Base-by-base conservation (phyloP, 2,113 vertebrate species). In the Macquaria australasica region DNA sequence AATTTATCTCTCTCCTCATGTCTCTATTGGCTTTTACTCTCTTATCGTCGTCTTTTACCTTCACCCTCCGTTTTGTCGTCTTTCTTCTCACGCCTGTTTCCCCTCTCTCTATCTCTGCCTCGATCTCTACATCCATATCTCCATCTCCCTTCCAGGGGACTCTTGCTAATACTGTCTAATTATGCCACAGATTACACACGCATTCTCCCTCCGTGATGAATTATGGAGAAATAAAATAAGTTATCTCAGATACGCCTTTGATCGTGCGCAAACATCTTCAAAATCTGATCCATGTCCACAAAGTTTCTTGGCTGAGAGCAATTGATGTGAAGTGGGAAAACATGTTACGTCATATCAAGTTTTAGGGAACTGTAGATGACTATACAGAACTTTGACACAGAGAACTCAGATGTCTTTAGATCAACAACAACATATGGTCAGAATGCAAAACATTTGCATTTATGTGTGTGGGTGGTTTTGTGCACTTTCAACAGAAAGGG, bases 131-230 rank as follows among this genome's bases (percentile, higher is more conserved):
- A 51, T 69, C 51, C 66, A 53, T 86, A 84, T 34, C 43, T 53
- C 28, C 53, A 73, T 82, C 71, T 82, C 83, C 55, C 73, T 73
- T 76, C 73, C 15, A 11, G 8, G 83, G 73, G 82, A 85, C 64
- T 60, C 77, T 16, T 51, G 71, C 75, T 90, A 88, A 90, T 85
- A 63, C 63, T 56, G 81, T 84, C 60, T 89, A 93, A 93, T 91
- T 89, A 89, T 72, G 64, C 58, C 31, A 12, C 60, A 43, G 59
- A 89, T 88, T 89, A 79, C 56, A 31, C 78, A 55, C 11, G 4
- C 43, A 50, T 74, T 72, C 60, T 82, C 28, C 39, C 62, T 89
- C 63, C 64, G 48, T 51, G 73, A 68, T 75, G 58, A 88, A 86
- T 90, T 80, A 83, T 20, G 77, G 34, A 43, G 69, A n/a, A 59